phyloP scores from a whole-genome alignment of 2,888 invertebrate species.

The Tetanocera ferruginea region DNA sequence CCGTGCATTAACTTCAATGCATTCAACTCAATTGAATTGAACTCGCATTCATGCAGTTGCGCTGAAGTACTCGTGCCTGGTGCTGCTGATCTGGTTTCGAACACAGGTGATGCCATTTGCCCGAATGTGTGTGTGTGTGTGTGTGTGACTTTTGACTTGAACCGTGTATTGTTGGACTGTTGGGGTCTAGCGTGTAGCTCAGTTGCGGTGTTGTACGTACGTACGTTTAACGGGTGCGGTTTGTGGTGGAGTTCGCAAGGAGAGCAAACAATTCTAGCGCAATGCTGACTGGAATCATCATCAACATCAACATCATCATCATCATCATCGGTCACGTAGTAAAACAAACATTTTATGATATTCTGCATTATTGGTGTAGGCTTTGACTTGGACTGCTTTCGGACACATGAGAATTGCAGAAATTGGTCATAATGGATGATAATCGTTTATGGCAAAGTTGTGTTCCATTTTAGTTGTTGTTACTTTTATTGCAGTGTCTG shows the following conservation, averaged over 20 bases:
- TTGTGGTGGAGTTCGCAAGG: neutral
- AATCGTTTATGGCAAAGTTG: conserved; percentile 60
- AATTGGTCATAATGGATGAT: conserved; percentile 66
- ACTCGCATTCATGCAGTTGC: conserved; percentile 15
- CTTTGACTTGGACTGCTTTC: neutral
- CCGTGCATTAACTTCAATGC: conserved; percentile 38
- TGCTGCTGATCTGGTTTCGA: neutral
- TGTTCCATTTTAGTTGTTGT: conserved; percentile 25
- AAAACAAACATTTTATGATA: conserved; percentile 69
- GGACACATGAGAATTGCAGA: conserved; percentile 46
- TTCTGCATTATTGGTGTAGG: conserved; percentile 34
- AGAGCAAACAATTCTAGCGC: neutral
- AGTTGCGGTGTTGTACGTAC: neutral
- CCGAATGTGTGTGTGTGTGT: neutral
- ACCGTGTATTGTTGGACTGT: neutral
- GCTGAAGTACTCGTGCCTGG: neutral
- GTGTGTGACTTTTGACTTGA: conserved; percentile 30
- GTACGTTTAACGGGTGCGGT: neutral
- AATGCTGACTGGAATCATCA: neutral
- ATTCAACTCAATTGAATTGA: conserved; percentile 31
- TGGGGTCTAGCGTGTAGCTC: neutral
- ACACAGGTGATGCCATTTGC: conserved; percentile 23
- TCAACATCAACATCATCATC: conserved; percentile 27
- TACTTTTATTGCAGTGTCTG: conserved; percentile 24
- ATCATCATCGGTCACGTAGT: conserved; percentile 66